Percentiles rank a stretch among this genome's conserved stretches.
Evolutionary conservation across 2,888 invertebrate species (phyloP).

Genomic region (Adineta ricciae): DNA sequence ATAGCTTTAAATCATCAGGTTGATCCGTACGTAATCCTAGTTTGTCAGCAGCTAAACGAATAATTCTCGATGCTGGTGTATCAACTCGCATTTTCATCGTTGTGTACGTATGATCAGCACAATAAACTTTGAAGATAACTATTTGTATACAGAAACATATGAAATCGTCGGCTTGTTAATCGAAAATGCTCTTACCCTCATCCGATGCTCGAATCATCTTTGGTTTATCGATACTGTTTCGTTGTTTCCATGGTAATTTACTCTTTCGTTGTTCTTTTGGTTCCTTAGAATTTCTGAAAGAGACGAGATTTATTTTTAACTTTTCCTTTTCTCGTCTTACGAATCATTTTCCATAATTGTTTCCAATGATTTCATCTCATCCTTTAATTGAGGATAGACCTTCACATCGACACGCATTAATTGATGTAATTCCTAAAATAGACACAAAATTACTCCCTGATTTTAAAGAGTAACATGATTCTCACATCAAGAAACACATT

Average conservation of each 20-base stretch:
- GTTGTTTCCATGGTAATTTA: slow-evolving; percentile 29
- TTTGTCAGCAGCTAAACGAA: slow-evolving; percentile 64
- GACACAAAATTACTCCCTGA: too few relatives aligned
- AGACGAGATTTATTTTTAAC: too few relatives aligned
- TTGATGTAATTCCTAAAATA: slow-evolving; percentile 59
- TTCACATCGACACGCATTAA: slow-evolving; percentile 61
- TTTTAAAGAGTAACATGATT: too few relatives aligned
- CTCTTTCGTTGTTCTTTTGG: slow-evolving; percentile 16
- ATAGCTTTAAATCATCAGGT: slow-evolving; percentile 61
- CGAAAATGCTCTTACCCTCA: slow-evolving; percentile 43
- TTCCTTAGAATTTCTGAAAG: slow-evolving; percentile 20
- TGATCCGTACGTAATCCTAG: slow-evolving; percentile 56
- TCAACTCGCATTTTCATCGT: slow-evolving; percentile 65
- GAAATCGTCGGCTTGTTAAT: neutral
- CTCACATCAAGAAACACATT: slow-evolving; percentile 63
- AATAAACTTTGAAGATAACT: slow-evolving; percentile 70
- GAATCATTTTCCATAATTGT: slow-evolving; percentile 37
- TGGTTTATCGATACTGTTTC: slow-evolving; percentile 34
- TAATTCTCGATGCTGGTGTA: slow-evolving; percentile 63
- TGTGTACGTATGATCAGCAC: slow-evolving; percentile 70
- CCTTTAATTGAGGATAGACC: slow-evolving; percentile 53
- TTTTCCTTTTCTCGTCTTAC: neutral
- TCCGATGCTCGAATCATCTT: slow-evolving; percentile 43
- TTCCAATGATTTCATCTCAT: slow-evolving; percentile 59
- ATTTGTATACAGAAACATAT: slow-evolving; percentile 38